These are phyloP conservation scores for Cyclophora punctaria DNA, from an alignment of 2,888 invertebrate species.

Conservation along the genomic window DNA sequence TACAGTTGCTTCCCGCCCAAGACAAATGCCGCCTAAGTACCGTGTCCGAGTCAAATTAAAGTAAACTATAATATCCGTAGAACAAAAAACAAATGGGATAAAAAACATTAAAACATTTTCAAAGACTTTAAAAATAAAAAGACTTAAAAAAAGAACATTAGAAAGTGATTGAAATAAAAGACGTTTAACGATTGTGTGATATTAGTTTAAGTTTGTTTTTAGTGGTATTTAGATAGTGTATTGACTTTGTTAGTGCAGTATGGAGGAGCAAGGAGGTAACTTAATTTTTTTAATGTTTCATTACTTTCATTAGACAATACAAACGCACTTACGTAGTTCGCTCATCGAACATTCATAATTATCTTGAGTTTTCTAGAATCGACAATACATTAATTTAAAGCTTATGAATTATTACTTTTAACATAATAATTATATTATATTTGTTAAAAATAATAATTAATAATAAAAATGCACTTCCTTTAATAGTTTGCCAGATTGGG, in stretches of 20 bases:
- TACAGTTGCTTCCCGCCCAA: conserved; percentile 11
- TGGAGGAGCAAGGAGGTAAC: conserved; percentile 64
- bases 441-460: too few species aligned
- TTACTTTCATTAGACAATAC: too few species aligned
- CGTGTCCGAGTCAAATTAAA: conserved; percentile 64
- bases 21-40: conserved; percentile 48
- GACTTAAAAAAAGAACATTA: neutral
- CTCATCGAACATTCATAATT: too few species aligned
- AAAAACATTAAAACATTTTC: conserved; percentile 19
- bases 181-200: conserved; percentile 47
- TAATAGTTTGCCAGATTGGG: too few species aligned
- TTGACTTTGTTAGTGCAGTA: conserved; percentile 28
- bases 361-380: too few species aligned
- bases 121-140: conserved; percentile 1
- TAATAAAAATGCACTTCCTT: too few species aligned
- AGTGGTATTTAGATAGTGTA: conserved; percentile 24
- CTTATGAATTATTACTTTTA: too few species aligned
- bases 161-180: conserved; percentile 24
- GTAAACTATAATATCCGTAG: conserved; percentile 18
- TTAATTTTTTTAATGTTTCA: conserved; percentile 11
- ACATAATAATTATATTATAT: too few species aligned
- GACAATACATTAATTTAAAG: too few species aligned
- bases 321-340: too few species aligned
- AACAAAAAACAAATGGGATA: conserved; percentile 55
- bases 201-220: conserved; percentile 54